Evolutionary conservation across 2,113 vertebrate genomes (phyloP).

Genomic region (Pica pica): DNA sequence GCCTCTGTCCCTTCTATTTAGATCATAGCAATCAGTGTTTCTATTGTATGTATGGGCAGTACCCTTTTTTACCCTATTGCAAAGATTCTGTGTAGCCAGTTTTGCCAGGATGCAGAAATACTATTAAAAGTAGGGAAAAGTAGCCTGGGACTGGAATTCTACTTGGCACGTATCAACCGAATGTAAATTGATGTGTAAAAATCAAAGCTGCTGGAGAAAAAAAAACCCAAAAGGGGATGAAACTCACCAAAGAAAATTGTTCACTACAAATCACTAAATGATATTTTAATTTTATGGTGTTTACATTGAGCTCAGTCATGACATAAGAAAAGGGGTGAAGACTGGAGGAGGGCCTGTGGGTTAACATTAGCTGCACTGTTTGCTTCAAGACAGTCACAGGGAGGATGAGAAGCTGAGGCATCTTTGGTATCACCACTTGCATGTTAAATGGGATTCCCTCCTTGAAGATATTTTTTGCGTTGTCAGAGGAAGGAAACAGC

Average conservation of each 20-base stretch:
- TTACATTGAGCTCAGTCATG: fast-evolving
- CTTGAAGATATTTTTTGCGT: slow-evolving; percentile 69
- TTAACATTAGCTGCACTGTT: slow-evolving; percentile 12
- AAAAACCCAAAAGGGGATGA: neutral
- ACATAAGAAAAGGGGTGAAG: neutral
- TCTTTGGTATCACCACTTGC: slow-evolving; percentile 41
- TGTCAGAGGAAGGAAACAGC: slow-evolving; percentile 66
- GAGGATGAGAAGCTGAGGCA: slow-evolving; percentile 32
- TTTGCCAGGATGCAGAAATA: neutral
- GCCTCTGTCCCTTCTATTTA: neutral
- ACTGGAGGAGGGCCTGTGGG: neutral
- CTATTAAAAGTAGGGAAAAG: neutral
- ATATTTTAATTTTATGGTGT: neutral
- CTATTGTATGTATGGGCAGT: neutral
- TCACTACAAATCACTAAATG: neutral
- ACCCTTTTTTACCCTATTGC: neutral
- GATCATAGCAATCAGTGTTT: neutral
- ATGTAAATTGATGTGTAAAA: neutral
- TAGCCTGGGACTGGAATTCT: neutral
- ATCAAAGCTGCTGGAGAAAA: neutral
- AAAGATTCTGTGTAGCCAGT: neutral
- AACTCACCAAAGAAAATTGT: neutral
- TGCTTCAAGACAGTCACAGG: slow-evolving; percentile 31
- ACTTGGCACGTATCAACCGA: neutral
- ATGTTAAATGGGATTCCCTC: slow-evolving; percentile 62